Conservation (phyloP, 2,888 invertebrate genomes). For the Sphinx pinastri region DNA sequence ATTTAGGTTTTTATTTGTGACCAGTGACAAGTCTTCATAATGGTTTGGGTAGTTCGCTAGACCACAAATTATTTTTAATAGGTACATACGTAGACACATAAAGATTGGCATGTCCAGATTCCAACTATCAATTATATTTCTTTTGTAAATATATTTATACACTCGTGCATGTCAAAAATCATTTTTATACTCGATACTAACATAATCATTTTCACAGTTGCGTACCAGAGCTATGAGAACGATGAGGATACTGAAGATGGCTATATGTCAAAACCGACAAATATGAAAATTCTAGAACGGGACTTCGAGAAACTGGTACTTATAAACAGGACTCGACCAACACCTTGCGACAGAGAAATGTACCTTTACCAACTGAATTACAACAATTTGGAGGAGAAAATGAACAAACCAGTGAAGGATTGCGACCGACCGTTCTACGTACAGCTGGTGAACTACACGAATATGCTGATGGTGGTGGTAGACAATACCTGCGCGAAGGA, state of each 20-base stretch:
- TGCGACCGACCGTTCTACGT: conserved; percentile 87
- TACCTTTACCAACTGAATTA: conserved; percentile 82
- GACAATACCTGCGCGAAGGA: conserved; percentile 85
- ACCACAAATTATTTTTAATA: neutral
- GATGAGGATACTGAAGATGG: conserved; percentile 76
- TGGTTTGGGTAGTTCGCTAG: no score
- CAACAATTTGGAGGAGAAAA: conserved; percentile 76
- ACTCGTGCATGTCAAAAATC: conserved; percentile 5
- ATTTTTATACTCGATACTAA: neutral
- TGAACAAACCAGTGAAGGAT: conserved; percentile 70
- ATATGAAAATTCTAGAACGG: conserved; percentile 75
- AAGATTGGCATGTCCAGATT: conserved; percentile 3
- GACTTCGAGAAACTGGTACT: conserved; percentile 86
- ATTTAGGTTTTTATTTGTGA: no score
- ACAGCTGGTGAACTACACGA: conserved; percentile 89
- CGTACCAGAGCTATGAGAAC: conserved; percentile 76
- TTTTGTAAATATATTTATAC: conserved; percentile 1
- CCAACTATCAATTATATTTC: neutral
- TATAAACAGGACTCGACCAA: conserved; percentile 90
- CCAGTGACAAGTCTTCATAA: no score
- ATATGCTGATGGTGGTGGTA: conserved; percentile 91
- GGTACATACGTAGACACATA: neutral
- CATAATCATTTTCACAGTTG: conserved; percentile 49
- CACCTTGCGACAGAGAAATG: conserved; percentile 92
- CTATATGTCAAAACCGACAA: conserved; percentile 69